phyloP scores from a whole-genome alignment of 92 coral and sea anemone genomes.

The Meandrina meandrites region DNA sequence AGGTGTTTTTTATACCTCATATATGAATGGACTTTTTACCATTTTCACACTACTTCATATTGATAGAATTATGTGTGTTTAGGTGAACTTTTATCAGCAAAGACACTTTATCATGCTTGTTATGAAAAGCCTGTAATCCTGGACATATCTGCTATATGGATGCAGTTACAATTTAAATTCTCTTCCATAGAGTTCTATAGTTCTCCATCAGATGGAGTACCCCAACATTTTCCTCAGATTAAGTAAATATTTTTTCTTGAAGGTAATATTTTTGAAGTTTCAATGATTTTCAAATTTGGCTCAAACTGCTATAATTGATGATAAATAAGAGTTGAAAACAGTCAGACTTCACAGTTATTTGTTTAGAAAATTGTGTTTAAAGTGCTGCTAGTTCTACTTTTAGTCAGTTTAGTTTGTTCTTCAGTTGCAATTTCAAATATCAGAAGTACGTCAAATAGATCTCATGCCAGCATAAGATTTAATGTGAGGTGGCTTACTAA shows the following conservation, averaged over 20 bases:
- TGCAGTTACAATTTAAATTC: neutral
- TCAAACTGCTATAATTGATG: neutral
- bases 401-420: slow-evolving; percentile 2
- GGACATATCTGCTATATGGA: slow-evolving; percentile 8
- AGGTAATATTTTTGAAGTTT: neutral
- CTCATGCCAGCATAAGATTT: slow-evolving; percentile 13
- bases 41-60: too few species aligned
- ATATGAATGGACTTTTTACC: slow-evolving; percentile 7
- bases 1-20: slow-evolving; percentile 14
- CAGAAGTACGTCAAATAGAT: slow-evolving; percentile 19
- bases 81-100: too few species aligned
- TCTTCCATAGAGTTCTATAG: neutral
- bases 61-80: too few species aligned
- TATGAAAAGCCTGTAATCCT: neutral
- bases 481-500: slow-evolving; percentile 14
- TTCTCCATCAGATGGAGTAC: neutral
- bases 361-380: neutral
- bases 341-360: neutral
- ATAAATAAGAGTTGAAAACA: neutral
- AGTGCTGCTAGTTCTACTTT: neutral
- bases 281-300: too few species aligned
- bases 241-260: neutral
- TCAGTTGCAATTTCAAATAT: slow-evolving; percentile 9
- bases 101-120: slow-evolving; percentile 7
- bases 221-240: neutral